These are phyloP conservation scores for Coecobrya sp. DNA, from an alignment of 2,888 invertebrate species.

Conservation along the genomic window DNA sequence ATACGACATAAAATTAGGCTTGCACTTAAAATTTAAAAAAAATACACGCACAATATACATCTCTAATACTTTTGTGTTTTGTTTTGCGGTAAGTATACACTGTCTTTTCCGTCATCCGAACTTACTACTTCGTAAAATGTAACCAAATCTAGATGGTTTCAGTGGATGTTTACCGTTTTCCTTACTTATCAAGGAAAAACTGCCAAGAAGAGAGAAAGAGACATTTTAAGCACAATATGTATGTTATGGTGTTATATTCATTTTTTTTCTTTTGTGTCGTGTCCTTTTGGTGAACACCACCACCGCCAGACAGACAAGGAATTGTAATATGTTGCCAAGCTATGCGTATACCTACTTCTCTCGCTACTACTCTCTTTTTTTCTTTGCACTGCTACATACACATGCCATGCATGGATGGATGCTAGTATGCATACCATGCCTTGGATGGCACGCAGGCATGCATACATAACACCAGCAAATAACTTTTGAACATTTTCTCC, in stretches of 20 bases:
- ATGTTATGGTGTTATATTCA: constrained; percentile 52
- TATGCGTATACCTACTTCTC: not conserved
- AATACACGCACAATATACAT: too few species aligned
- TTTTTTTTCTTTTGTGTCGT: constrained; percentile 17
- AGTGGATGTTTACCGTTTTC: constrained; percentile 52
- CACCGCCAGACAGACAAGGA: constrained; percentile 53
- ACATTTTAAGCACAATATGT: constrained; percentile 21
- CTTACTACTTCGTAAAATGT: constrained; percentile 15
- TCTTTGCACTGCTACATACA: not conserved
- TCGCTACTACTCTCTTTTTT: not conserved
- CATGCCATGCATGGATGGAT: constrained; percentile 61
- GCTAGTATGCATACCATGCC: constrained; percentile 67
- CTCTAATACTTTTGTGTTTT: not conserved
- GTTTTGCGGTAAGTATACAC: too few species aligned
- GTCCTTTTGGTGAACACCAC: not conserved
- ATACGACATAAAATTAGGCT: too few species aligned
- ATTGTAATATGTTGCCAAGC: not conserved
- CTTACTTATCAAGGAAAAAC: constrained; percentile 16
- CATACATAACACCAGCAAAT: constrained; percentile 78
- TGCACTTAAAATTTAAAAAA: too few species aligned
- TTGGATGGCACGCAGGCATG: constrained; percentile 74
- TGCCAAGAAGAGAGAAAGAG: not conserved
- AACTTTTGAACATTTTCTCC: constrained; percentile 59
- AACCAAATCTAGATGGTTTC: constrained; percentile 62
- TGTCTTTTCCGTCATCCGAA: not conserved